These are phyloP conservation scores for Melanotaenia boesemani DNA, from an alignment of 2,797 vertebrate genomes.

Conservation along the genomic window DNA sequence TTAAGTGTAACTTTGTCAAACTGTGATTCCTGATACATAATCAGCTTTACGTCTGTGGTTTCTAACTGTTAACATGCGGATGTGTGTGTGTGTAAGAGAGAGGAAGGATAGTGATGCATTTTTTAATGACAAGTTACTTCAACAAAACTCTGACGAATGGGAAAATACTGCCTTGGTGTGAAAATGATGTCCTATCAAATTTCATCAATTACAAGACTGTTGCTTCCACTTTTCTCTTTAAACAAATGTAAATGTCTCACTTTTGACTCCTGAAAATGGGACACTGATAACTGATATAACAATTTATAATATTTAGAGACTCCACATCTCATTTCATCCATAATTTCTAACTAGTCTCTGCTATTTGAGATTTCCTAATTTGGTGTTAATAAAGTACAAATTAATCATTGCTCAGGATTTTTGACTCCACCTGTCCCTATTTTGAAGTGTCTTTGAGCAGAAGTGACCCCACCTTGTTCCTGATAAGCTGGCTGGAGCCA, in stretches of 20 bases:
- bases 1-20: too few species aligned
- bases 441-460: slow-evolving; percentile 1
- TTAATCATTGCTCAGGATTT: background rate
- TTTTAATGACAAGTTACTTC: too few species aligned
- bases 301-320: background rate
- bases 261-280: background rate
- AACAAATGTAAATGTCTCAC: background rate
- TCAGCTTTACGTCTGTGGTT: too few species aligned
- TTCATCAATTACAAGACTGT: background rate
- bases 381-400: background rate
- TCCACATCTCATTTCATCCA: background rate
- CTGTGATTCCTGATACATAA: too few species aligned
- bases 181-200: background rate
- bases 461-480: background rate
- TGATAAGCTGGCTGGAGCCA: background rate
- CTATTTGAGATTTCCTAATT: background rate
- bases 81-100: too few species aligned
- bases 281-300: too few species aligned
- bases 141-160: too few species aligned
- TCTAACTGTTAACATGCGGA: too few species aligned
- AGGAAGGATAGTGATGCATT: too few species aligned
- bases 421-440: background rate
- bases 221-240: too few species aligned
- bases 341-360: too few species aligned
- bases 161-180: too few species aligned